phyloP scores from a whole-genome alignment of 2,113 vertebrate genomes.

The Alosa alosa region DNA sequence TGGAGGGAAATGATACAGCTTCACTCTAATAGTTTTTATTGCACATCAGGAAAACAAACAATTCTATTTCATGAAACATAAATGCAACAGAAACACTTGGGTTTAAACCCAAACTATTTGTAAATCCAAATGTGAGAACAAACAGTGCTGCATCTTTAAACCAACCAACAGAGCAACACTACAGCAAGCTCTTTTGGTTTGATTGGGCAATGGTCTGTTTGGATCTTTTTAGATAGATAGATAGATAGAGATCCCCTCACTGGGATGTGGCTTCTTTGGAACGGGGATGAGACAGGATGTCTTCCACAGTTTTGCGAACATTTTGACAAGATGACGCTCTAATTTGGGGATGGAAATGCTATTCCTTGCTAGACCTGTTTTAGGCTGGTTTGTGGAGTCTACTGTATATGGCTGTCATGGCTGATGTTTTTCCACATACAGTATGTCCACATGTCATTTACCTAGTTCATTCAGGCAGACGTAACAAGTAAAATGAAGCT shows the following conservation, averaged over 20 bases:
- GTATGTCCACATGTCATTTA: background rate
- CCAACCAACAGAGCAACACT: background rate
- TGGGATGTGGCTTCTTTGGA: too few relatives aligned
- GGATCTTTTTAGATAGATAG: background rate
- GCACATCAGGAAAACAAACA: constrained; percentile 1
- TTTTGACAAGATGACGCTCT: background rate
- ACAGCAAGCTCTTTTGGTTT: background rate
- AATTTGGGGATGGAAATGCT: background rate
- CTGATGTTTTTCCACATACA: too few relatives aligned
- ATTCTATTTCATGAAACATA: constrained; percentile 7
- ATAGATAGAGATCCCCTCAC: too few relatives aligned
- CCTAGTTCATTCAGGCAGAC: background rate
- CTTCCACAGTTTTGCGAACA: too few relatives aligned
- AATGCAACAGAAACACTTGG: background rate
- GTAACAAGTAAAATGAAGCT: background rate
- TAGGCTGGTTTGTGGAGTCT: too few relatives aligned
- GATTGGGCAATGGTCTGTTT: background rate
- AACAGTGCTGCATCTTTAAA: background rate
- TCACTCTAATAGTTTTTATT: background rate
- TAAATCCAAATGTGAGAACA: background rate
- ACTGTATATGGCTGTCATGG: too few relatives aligned
- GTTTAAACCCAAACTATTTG: background rate
- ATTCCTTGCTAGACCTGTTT: too few relatives aligned
- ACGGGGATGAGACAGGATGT: too few relatives aligned
- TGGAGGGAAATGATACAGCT: background rate